These are phyloP conservation scores for Rhagoletis zephyria DNA, from an alignment of 1,140 invertebrate genomes.

Conservation along the genomic window DNA sequence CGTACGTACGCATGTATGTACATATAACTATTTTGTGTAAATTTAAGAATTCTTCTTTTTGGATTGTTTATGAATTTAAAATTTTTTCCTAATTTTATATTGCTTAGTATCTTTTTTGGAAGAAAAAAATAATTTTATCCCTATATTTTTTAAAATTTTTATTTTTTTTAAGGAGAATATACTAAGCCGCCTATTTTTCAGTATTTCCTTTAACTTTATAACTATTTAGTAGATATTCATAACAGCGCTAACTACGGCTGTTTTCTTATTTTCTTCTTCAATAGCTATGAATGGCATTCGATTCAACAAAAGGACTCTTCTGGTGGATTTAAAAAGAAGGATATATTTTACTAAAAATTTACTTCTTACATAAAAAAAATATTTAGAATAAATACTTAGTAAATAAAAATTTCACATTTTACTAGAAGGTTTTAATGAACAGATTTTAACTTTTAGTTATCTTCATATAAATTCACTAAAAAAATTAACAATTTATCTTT, in stretches of 20 bases:
- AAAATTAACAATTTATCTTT: background rate
- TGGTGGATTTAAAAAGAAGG: too few species aligned
- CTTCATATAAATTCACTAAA: too few species aligned
- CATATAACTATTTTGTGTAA: background rate
- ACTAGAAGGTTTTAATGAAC: too few species aligned
- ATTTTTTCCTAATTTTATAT: background rate
- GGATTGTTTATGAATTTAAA: background rate
- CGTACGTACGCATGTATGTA: too few species aligned
- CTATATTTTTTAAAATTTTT: background rate
- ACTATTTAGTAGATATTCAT: background rate
- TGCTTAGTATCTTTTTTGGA: background rate
- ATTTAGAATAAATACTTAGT: too few species aligned
- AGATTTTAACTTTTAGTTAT: too few species aligned
- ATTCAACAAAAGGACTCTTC: background rate
- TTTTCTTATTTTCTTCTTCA: background rate
- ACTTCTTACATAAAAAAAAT: too few species aligned
- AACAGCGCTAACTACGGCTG: conserved; percentile 32
- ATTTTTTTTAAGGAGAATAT: background rate
- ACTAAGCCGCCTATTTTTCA: background rate
- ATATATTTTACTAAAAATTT: too few species aligned
- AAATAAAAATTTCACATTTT: too few species aligned
- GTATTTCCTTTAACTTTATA: background rate
- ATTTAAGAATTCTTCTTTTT: background rate
- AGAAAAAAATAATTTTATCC: background rate
- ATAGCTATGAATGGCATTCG: background rate